Evolutionary conservation across 2,113 vertebrate genomes (phyloP).

Genomic region (Brienomyrus brachyistius): DNA sequence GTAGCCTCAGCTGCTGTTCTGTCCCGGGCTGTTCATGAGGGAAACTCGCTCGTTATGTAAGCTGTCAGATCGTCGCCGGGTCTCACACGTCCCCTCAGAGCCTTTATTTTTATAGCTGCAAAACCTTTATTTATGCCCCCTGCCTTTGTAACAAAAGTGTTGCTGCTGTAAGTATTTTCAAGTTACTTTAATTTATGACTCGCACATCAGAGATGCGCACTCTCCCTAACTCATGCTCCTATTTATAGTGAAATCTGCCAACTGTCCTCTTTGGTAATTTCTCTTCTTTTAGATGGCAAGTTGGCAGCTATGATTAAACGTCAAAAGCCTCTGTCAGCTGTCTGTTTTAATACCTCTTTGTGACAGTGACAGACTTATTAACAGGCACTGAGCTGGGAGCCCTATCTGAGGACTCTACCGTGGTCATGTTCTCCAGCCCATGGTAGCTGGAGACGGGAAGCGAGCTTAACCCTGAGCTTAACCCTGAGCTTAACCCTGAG

Average conservation of each 20-base stretch:
- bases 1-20: background rate
- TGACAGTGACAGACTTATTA: constrained; percentile 3
- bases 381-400: background rate
- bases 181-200: background rate
- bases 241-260: background rate
- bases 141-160: background rate
- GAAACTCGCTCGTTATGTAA: background rate
- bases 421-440: background rate
- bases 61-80: background rate
- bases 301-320: background rate
- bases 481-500: background rate
- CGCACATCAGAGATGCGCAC: background rate
- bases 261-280: background rate
- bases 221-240: background rate
- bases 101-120: background rate
- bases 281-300: background rate
- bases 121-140: background rate
- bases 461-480: background rate
- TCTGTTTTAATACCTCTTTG: background rate
- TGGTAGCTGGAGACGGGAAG: background rate
- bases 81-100: background rate
- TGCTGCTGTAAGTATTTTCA: background rate
- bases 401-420: background rate
- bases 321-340: background rate
- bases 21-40: background rate